Conservation (phyloP, 2,888 invertebrate species). For the Scaptomyza polygonia region DNA sequence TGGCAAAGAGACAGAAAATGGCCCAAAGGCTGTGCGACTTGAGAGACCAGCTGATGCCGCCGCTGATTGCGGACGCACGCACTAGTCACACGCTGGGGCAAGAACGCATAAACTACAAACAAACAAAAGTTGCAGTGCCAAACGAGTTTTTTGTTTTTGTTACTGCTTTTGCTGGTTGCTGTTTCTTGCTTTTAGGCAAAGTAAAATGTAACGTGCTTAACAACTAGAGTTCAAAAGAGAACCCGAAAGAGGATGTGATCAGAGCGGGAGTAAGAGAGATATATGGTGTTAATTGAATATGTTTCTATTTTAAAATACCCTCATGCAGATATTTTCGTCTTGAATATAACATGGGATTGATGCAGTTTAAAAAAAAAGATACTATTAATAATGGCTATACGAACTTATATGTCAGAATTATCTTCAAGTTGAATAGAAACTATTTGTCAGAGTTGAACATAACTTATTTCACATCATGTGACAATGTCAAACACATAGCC, state of each 20-base stretch:
- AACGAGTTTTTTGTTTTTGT: constrained; percentile 53
- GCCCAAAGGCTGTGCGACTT: constrained; percentile 47
- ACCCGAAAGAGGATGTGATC: constrained; percentile 4
- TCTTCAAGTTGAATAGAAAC: too few relatives aligned
- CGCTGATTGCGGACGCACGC: constrained; percentile 69
- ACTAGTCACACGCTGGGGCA: constrained; percentile 70
- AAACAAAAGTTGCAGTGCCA: constrained; percentile 52
- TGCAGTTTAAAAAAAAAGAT: too few relatives aligned
- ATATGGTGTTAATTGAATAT: too few relatives aligned
- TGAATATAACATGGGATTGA: too few relatives aligned
- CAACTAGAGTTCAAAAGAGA: constrained; percentile 32
- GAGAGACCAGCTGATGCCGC: constrained; percentile 37
- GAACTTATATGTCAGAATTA: too few relatives aligned
- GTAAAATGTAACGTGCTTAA: constrained; percentile 59
- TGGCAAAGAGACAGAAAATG: constrained; percentile 35
- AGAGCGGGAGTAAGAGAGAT: constrained; percentile 1
- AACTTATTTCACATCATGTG: not conserved
- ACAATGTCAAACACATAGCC: constrained; percentile 6
- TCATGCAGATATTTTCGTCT: too few relatives aligned
- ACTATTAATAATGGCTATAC: too few relatives aligned
- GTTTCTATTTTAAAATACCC: too few relatives aligned
- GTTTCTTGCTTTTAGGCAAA: constrained; percentile 54
- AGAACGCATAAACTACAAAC: constrained; percentile 28
- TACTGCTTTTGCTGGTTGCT: constrained; percentile 10
- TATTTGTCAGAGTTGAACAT: too few relatives aligned